Conservation (phyloP, 2,888 invertebrate species). For the Ormia ochracea region DNA sequence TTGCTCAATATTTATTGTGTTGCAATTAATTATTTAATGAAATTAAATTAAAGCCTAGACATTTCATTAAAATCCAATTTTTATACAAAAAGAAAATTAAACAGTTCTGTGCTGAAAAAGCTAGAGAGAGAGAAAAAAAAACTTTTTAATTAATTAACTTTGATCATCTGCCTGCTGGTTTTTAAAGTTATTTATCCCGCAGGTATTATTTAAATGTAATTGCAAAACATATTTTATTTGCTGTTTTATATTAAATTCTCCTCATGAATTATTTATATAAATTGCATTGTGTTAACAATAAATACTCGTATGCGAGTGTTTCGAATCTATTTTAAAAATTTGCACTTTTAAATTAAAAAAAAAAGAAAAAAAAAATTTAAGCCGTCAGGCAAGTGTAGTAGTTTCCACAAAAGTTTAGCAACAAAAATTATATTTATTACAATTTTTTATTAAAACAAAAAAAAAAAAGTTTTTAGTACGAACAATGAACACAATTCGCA, state of each 20-base stretch:
- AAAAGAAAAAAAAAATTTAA: background rate
- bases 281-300: constrained; percentile 16
- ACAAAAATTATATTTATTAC: background rate
- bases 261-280: constrained; percentile 1
- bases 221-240: constrained; percentile 10
- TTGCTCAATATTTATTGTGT: no score
- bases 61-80: no score
- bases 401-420: background rate
- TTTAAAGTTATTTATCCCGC: background rate
- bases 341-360: background rate
- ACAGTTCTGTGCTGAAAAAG: no score
- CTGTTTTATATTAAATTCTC: constrained; percentile 3
- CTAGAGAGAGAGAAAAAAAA: no score
- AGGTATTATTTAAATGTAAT: background rate
- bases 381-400: background rate
- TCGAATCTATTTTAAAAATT: constrained; percentile 7
- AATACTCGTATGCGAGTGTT: constrained; percentile 10
- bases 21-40: no score
- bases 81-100: no score
- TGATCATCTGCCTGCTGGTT: background rate
- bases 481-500: background rate
- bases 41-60: no score
- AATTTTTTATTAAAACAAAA: no score
- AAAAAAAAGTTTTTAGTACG: no score
- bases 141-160: constrained; percentile 5